Evolutionary conservation across 2,888 invertebrate species (phyloP).

Genomic region (Allacma fusca): DNA sequence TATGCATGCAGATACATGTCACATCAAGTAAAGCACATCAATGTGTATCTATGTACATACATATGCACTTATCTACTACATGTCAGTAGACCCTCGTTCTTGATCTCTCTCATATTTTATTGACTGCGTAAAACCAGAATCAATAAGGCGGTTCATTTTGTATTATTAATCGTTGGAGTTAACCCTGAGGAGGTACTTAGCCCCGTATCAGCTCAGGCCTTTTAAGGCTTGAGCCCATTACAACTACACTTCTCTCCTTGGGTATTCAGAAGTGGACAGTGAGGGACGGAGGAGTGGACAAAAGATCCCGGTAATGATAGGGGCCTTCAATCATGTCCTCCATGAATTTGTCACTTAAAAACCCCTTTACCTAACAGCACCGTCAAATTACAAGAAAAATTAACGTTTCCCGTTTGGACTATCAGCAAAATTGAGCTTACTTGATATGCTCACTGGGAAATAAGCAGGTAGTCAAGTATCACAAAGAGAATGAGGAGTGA

Average conservation of each 20-base stretch:
- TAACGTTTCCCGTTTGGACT: background rate
- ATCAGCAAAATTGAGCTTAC: background rate
- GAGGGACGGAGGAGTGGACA: background rate
- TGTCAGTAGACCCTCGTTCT: background rate
- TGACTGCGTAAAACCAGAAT: constrained; percentile 16
- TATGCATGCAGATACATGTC: too few relatives aligned
- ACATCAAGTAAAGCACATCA: too few relatives aligned
- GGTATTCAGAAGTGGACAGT: background rate
- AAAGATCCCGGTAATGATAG: background rate
- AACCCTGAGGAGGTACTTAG: background rate
- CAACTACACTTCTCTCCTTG: background rate
- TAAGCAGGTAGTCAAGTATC: background rate
- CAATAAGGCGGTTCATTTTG: constrained; percentile 4
- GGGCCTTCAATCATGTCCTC: constrained; percentile 1
- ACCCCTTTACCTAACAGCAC: background rate
- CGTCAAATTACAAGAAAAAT: background rate
- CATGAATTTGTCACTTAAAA: background rate
- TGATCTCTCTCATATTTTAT: background rate
- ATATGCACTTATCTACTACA: too few relatives aligned
- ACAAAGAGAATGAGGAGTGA: background rate
- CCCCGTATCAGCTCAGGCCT: background rate
- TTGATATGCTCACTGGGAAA: background rate
- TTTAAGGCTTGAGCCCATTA: background rate
- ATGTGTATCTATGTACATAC: too few relatives aligned
- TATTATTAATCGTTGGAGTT: background rate